Conservation (phyloP, 2,113 vertebrate species). For the Phaethornis superciliosus region DNA sequence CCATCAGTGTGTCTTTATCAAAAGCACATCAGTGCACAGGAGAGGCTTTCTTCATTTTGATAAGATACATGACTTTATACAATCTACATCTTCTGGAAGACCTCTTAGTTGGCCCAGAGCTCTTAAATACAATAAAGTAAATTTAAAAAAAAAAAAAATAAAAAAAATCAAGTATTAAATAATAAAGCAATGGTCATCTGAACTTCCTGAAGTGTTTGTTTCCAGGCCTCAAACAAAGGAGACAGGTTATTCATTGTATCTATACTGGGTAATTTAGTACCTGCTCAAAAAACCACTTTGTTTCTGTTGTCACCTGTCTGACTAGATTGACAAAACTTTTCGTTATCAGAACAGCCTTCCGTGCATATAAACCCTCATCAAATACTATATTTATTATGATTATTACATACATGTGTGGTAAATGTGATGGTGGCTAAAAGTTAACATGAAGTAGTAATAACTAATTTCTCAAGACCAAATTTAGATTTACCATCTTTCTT, state of each 20-base stretch:
- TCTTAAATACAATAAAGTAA: not conserved
- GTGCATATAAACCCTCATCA: not conserved
- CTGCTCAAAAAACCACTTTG: not conserved
- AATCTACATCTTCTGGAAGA: not conserved
- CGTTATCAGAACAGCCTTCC: not conserved
- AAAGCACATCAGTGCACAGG: not conserved
- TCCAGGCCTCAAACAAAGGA: not conserved
- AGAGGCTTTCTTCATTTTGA: not conserved
- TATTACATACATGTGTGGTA: not conserved
- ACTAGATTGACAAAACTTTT: not conserved
- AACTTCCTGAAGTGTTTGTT: not conserved
- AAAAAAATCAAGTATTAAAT: not conserved
- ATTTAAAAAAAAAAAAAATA: not conserved
- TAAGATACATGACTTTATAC: not conserved
- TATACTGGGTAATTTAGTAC: not conserved
- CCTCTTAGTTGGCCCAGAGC: not conserved
- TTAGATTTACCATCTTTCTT: not conserved
- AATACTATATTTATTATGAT: not conserved
- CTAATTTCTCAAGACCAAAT: not conserved
- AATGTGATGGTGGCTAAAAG: not conserved
- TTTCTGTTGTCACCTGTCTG: not conserved
- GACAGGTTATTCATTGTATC: not conserved
- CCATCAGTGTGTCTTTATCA: not conserved
- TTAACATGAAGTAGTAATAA: not conserved
- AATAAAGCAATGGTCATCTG: not conserved